Base-by-base conservation (phyloP, 92 coral and sea anemone genomes). In the Phymanthus crucifer region DNA sequence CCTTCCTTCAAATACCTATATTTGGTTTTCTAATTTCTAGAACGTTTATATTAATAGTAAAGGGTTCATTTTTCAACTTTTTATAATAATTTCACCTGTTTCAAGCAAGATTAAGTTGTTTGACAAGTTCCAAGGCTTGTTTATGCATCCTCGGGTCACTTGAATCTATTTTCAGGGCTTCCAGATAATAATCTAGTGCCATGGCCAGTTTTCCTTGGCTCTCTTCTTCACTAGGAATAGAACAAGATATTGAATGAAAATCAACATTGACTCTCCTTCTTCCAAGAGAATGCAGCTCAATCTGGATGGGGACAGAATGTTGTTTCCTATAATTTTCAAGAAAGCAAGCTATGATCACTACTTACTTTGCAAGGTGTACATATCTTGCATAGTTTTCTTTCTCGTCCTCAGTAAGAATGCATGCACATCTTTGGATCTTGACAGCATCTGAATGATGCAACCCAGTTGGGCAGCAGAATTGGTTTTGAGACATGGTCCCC, bases 381-480 rank as follows among this genome's bases (percentile, higher is more conserved):
- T 34, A 32, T 3, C 23, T 16, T 10, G 50, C 29, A 46, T 88
- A 88, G 16, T 9, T 29, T 6, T 32, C 56, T 32, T 74, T 40
- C 35, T 88, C 88, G 0, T 40, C 69, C 36, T 79, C 37, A 36
- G 48, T 65, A 46, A 83, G 40, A 6, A 88, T 19, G 61, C 91
- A 88, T 21, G 83, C 78, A 52, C 91, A 88, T 35, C 74, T 68
- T 3, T 78, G 70, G 5, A 88, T 83, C 18, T 83, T 79, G 78
- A 75, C 56, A 32, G 14, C 86, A 65, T 69, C 29, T 17, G 77
- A 83, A 19, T 52, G 57, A 72, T 88, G 91, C 45, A 46, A 7
- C 7, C 88, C 82, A 13, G 80, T 66, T 47, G 91, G 91, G 45
- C 91, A 88, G 14, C 52, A 19, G 58, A 35, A 50, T 26, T 56